Conservation (phyloP, 2,888 invertebrate species). For the Hydrotaea diabolus region DNA sequence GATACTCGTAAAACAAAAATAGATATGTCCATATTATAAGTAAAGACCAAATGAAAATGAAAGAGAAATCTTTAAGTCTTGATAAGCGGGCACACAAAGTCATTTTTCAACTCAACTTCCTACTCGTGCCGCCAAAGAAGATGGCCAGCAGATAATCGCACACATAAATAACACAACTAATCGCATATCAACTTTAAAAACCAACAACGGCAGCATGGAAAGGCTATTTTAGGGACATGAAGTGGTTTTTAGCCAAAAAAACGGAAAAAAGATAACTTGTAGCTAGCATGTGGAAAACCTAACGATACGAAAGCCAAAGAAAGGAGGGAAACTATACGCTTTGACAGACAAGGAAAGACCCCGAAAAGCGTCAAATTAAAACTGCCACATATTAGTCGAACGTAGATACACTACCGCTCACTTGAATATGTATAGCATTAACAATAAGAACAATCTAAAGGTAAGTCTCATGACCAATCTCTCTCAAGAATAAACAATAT, state of each 20-base stretch:
- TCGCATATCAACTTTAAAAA: conserved; percentile 32
- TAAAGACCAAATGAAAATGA: not conserved
- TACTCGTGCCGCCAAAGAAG: not conserved
- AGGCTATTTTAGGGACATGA: conserved; percentile 30
- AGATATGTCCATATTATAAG: not conserved
- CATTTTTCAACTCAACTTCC: conserved; percentile 19
- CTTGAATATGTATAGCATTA: not conserved
- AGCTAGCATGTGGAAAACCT: not conserved
- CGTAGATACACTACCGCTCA: not conserved
- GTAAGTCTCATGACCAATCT: no score
- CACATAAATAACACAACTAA: conserved; percentile 45
- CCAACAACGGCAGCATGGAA: not conserved
- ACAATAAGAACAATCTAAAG: no score
- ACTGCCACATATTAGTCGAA: not conserved
- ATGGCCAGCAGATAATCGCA: conserved; percentile 19
- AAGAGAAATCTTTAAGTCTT: conserved; percentile 28
- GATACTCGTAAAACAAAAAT: not conserved
- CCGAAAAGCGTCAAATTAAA: not conserved
- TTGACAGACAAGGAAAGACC: conserved; percentile 11
- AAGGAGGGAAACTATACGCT: not conserved
- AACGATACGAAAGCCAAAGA: not conserved
- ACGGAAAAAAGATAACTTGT: not conserved
- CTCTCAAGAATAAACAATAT: no score
- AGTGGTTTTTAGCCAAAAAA: conserved; percentile 13
- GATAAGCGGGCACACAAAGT: conserved; percentile 7